A percentile compares a stretch with the other conserved stretches of the same genome.
These are phyloP conservation scores for Gibbula magus DNA, from an alignment of 2,888 invertebrate species.

Conservation along the genomic window DNA sequence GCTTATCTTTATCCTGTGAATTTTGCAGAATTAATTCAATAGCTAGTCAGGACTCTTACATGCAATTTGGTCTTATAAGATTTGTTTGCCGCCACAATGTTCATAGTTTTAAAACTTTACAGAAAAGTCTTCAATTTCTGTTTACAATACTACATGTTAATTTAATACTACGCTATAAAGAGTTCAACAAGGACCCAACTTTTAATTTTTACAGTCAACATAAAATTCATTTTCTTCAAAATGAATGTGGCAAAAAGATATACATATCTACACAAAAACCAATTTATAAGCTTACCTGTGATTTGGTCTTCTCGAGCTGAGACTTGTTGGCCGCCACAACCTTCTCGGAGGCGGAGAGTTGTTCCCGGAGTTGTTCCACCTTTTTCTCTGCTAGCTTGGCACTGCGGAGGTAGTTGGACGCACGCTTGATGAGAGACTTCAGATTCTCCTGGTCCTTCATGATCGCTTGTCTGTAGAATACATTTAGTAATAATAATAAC, in stretches of 20 bases:
- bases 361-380: conserved; percentile 53
- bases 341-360: conserved; percentile 58
- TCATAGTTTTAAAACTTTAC: no score
- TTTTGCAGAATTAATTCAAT: no score
- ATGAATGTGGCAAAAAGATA: background rate
- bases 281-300: conserved; percentile 49
- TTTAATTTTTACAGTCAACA: no score
- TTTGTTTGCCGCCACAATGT: no score
- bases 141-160: no score
- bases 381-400: conserved; percentile 40
- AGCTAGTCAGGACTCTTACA: no score
- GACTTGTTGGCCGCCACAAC: conserved; percentile 50
- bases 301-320: conserved; percentile 56
- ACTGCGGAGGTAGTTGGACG: conserved; percentile 51
- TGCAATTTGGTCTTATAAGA: no score
- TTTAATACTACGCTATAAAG: no score
- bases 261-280: background rate
- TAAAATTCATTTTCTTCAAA: background rate
- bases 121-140: no score
- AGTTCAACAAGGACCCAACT: no score
- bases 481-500: no score
- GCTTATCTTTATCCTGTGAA: no score
- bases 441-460: conserved; percentile 55
- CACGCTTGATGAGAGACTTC: conserved; percentile 49
- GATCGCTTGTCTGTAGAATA: conserved; percentile 52